Evolutionary conservation across 2,888 invertebrate species (phyloP).

Genomic region (Nesidiocoris tenuis): DNA sequence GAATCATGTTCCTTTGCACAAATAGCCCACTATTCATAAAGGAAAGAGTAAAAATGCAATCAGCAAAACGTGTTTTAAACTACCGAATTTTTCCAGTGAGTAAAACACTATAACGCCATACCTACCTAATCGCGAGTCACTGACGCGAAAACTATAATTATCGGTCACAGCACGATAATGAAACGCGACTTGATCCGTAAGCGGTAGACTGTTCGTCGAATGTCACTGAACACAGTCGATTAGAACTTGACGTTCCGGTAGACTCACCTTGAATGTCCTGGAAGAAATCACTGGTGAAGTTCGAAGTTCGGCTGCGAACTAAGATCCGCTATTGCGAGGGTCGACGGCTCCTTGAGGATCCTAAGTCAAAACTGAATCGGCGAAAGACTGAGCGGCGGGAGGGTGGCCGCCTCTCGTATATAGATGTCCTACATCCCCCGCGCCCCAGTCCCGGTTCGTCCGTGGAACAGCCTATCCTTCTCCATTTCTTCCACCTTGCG

Average conservation of each 20-base stretch:
- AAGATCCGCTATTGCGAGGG: neutral
- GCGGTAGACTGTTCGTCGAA: too few species aligned
- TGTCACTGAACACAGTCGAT: neutral
- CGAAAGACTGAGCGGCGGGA: constrained; percentile 28
- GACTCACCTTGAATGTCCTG: neutral
- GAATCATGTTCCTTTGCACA: too few species aligned
- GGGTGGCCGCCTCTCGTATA: constrained; percentile 35
- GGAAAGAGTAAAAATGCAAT: too few species aligned
- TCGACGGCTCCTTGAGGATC: constrained; percentile 20
- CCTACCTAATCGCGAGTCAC: neutral
- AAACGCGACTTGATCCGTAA: too few species aligned
- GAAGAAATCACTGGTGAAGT: constrained; percentile 11
- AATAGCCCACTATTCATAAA: too few species aligned
- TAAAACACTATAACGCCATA: too few species aligned
- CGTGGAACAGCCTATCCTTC: neutral
- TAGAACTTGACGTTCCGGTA: neutral
- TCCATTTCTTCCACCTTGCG: neutral
- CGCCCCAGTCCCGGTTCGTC: constrained; percentile 21
- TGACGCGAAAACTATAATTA: neutral
- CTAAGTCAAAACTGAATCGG: constrained; percentile 18
- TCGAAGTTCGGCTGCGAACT: constrained; percentile 3
- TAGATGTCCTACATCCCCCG: constrained; percentile 42
- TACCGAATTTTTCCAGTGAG: too few species aligned
- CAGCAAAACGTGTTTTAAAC: too few species aligned
- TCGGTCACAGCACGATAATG: neutral